Evolutionary conservation across 2,797 vertebrate species (phyloP).

Genomic region (Acanthornis magna): DNA sequence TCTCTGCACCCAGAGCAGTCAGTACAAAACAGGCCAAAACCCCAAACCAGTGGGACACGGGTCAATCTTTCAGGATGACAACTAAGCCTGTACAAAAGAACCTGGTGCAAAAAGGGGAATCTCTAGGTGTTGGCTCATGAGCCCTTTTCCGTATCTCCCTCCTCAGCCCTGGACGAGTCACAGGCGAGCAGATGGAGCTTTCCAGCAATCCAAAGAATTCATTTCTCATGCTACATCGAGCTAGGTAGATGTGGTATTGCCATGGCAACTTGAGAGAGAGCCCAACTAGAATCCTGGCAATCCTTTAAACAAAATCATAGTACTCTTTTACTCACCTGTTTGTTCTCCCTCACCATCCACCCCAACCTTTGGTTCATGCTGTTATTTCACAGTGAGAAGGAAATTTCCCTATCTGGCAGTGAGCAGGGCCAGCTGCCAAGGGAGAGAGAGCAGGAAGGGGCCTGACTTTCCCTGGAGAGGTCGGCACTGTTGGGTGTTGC

Average conservation of each 20-base stretch:
- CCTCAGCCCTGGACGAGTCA: background rate
- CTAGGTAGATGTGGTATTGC: slow-evolving; percentile 31
- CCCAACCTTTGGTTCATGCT: background rate
- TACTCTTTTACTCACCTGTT: background rate
- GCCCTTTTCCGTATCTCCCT: background rate
- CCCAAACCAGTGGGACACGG: background rate
- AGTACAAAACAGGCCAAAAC: background rate
- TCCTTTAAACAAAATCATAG: background rate
- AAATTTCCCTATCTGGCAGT: too few relatives aligned
- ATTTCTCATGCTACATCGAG: slow-evolving; percentile 4
- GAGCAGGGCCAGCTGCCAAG: background rate
- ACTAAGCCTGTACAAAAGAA: background rate
- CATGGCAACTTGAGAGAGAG: slow-evolving; percentile 10
- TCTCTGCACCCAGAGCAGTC: background rate
- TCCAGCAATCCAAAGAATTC: slow-evolving; percentile 10
- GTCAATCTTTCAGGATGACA: background rate
- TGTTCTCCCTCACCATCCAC: background rate
- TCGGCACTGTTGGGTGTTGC: background rate
- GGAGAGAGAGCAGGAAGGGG: background rate
- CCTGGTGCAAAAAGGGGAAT: background rate
- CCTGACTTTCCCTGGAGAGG: background rate
- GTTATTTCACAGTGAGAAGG: background rate
- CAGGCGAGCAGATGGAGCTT: slow-evolving; percentile 32
- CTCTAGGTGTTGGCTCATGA: background rate
- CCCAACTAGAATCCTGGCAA: slow-evolving; percentile 8